Evolutionary conservation across 2,797 vertebrate species (phyloP), one percentile per base, ranked within the genome.

Genomic region (Pyrrhura leucotis): DNA sequence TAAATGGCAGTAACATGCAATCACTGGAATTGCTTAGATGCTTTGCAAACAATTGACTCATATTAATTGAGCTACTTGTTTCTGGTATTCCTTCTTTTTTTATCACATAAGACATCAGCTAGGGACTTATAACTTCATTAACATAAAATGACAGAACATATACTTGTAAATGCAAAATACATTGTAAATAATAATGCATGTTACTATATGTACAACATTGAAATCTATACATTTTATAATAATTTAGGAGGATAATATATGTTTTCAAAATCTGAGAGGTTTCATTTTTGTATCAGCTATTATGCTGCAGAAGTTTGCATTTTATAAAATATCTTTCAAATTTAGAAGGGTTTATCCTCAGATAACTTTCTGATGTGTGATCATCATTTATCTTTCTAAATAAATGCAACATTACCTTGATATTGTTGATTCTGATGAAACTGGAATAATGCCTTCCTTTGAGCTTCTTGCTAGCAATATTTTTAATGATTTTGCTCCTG

Each of bases 401-500:
- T 12, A 88, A 90, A 76, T 35, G 29, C 26, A 56, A 2, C 26
- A 68, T 80, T 85, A 74, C 3, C 37, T 77, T 88, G 53, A 85
- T 91, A n/a, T 20, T 14, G 7, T 7, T 59, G 31, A 47, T 62
- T 83, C 23, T 75, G 47, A 47, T 14, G 18, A 53, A 87, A 48
- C 3, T 89, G 50, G 12, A 94, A 95, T 85, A 96, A 73, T 54
- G 10, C 6, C 33, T 90, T 69, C 14, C 35, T 92, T 95, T 93
- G 39, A 88, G 37, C 51, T 95, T 94, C 59, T 9, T 37, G 72
- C 19, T 74, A 44, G 63, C 53, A 73, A 61, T 51, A 91, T 90
- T 93, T 92, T 85, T 76, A 93, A 84, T 76, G 25, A 85, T 88
- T 97, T 96, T 65, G 6, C 39, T 95, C 42, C 56, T 73, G 13